Percentiles rank a stretch among this genome's conserved stretches.
These are phyloP conservation scores for Xestia xanthographa DNA, from an alignment of 2,888 invertebrate species.

Conservation along the genomic window DNA sequence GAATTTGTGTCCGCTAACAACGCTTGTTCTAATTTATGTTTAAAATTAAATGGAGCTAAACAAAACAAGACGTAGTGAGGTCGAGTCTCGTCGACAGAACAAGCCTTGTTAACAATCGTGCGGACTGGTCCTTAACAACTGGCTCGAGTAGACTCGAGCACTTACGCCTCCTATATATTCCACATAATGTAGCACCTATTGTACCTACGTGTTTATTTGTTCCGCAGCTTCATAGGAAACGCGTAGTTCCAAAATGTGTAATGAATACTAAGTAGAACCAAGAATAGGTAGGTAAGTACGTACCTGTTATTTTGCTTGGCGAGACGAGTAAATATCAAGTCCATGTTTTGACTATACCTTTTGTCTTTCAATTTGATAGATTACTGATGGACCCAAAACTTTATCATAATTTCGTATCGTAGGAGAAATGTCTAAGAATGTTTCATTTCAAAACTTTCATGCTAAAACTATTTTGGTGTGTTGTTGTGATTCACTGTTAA, in stretches of 20 bases:
- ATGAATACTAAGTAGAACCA: slow-evolving; percentile 8
- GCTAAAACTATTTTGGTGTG: not conserved
- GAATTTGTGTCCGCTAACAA: not conserved
- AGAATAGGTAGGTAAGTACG: not conserved
- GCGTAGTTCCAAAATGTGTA: slow-evolving; percentile 24
- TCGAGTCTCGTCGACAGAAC: slow-evolving; percentile 68
- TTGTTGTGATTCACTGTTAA: slow-evolving; percentile 11
- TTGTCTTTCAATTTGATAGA: slow-evolving; percentile 18
- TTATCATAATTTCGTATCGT: slow-evolving; percentile 15
- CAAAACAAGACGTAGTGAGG: slow-evolving; percentile 64
- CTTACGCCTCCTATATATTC: slow-evolving; percentile 33
- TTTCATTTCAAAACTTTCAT: not conserved
- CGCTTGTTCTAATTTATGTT: slow-evolving; percentile 22
- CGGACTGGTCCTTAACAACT: slow-evolving; percentile 63
- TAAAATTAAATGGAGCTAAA: slow-evolving; percentile 66
- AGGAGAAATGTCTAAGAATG: not conserved
- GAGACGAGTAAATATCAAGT: slow-evolving; percentile 7
- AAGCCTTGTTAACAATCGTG: slow-evolving; percentile 72
- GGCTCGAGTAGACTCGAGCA: slow-evolving; percentile 44
- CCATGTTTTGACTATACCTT: not conserved
- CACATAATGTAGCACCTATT: slow-evolving; percentile 21
- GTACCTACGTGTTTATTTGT: slow-evolving; percentile 26
- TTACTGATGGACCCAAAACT: slow-evolving; percentile 26
- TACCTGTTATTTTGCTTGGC: not conserved
- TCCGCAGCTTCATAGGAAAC: slow-evolving; percentile 1